Conservation (phyloP, 2,113 vertebrate species). For the Copsychus sechellarum region DNA sequence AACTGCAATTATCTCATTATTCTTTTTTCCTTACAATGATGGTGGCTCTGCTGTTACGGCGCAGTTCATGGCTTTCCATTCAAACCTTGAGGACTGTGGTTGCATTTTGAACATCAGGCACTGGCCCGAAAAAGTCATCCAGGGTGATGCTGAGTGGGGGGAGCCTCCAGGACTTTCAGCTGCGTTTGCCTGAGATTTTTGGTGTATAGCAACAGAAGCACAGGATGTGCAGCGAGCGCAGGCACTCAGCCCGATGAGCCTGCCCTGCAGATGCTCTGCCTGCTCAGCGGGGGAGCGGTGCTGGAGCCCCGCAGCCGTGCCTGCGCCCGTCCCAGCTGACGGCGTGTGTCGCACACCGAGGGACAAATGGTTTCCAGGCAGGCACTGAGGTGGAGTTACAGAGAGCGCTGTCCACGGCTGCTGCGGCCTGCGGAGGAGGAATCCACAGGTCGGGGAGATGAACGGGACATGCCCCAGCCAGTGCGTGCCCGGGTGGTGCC, state of each 20-base stretch:
- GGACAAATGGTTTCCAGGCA: too few species aligned
- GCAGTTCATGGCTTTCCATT: neutral
- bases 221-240: neutral
- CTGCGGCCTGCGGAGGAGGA: neutral
- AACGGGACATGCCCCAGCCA: too few species aligned
- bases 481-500: neutral
- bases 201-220: neutral
- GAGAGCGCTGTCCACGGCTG: fast-evolving
- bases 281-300: fast-evolving
- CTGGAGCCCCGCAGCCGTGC: neutral
- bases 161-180: fast-evolving
- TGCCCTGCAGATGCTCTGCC: neutral
- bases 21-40: neutral
- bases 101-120: neutral
- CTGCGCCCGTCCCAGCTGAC: fast-evolving
- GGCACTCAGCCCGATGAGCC: fast-evolving
- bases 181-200: fast-evolving
- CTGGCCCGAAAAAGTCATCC: neutral
- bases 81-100: neutral
- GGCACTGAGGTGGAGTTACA: fast-evolving
- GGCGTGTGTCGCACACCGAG: fast-evolving
- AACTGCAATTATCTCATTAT: conserved; percentile 14
- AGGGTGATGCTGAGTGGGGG: neutral
- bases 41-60: neutral
- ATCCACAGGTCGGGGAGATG: neutral